Evolutionary conservation across 2,888 invertebrate species (phyloP), one percentile per base, ranked within the genome.

Genomic region (Orthosia gracilis): DNA sequence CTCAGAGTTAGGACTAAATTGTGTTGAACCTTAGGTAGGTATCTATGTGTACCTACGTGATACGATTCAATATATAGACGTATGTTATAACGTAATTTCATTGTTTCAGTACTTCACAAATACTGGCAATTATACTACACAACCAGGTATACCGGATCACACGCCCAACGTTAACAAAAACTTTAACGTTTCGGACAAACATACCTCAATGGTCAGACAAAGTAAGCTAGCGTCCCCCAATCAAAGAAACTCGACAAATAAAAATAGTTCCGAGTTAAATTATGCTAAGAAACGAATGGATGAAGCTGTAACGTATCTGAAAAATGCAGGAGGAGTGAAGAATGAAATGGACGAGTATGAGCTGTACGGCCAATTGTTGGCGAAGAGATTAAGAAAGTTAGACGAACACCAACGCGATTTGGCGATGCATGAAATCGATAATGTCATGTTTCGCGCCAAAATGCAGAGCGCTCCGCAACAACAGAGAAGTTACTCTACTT

Each of bases 381-480:
- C 94, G 3, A 96, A 94, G 76, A 96, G 96, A 83, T 83, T 96
- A 62, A 92, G 93, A 78, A 95, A 94, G 82, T 80, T 96, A 58
- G 93, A 95, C 61, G 96, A 96, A 84, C 91, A 92, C 49, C 94
- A 96, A 76, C 91, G 96, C 4, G 96, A 96, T 79, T 82, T 94
- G 23, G 94, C 94, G 5, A 96, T 96, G 96, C 95, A 96, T 69
- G 95, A 96, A 74, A 95, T 96, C 15, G 96, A 96, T 76, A 95
- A 94, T 75, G 92, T 96, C 55, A 93, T 96, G 92, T 96, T 95
- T 87, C 93, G 92, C 62, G 93, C 92, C 17, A 95, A 94, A 91
- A 94, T 94, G 91, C 90, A 93, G 69, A 91, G 87, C 40, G 78
- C 83, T 1, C 66, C 87, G 3, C 49, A 88, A 13, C 90, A 90